phyloP scores from a whole-genome alignment of 1,140 invertebrate species.

The Drosophila micromelanica region DNA sequence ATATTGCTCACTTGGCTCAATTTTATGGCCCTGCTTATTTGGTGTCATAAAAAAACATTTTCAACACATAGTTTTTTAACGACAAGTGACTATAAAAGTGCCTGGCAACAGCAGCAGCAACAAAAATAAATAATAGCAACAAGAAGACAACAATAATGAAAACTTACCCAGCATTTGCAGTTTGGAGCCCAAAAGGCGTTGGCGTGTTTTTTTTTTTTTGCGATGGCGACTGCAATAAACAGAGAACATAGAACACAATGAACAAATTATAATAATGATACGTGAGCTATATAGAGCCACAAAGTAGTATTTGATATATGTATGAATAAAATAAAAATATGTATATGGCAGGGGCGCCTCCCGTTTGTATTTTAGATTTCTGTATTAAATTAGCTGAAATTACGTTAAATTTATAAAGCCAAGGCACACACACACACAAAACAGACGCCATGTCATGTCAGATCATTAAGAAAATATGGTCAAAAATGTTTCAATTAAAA shows the following conservation, averaged over 20 bases:
- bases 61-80: constrained; percentile 76
- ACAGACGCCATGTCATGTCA: constrained; percentile 79
- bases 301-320: constrained; percentile 34
- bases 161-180: constrained; percentile 73
- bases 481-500: constrained; percentile 83
- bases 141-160: constrained; percentile 36
- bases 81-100: constrained; percentile 70
- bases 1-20: constrained; percentile 56
- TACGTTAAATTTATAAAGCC: constrained; percentile 59
- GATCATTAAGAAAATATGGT: constrained; percentile 83
- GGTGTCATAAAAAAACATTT: constrained; percentile 77
- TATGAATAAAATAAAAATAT: constrained; percentile 1
- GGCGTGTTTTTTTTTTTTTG: constrained; percentile 44
- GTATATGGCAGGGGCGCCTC: background rate
- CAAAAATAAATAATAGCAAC: constrained; percentile 9
- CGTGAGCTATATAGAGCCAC: constrained; percentile 25
- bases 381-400: constrained; percentile 78
- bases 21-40: constrained; percentile 75
- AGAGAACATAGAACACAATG: constrained; percentile 54
- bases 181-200: constrained; percentile 78
- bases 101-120: constrained; percentile 31
- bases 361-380: constrained; percentile 55
- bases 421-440: constrained; percentile 37
- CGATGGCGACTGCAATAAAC: constrained; percentile 69
- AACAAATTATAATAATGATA: constrained; percentile 76